phyloP scores from a whole-genome alignment of 2,113 vertebrate genomes.

The Serilophus lunatus region DNA sequence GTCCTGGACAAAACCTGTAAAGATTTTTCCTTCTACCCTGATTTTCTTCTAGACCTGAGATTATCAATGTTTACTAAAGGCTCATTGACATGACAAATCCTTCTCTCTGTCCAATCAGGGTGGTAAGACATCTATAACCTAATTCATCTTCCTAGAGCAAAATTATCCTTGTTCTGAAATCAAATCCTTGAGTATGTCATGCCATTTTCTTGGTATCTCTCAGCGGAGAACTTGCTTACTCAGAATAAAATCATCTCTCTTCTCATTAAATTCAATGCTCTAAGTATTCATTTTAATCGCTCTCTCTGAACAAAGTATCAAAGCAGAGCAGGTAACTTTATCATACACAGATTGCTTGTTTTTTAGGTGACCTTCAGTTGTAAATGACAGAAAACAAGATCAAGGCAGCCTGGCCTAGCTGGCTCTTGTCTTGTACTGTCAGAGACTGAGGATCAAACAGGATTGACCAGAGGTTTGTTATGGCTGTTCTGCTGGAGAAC shows the following conservation, averaged over 20 bases:
- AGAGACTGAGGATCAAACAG: background rate
- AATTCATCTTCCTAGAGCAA: background rate
- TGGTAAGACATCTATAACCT: background rate
- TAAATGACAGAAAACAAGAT: background rate
- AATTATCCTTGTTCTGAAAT: background rate
- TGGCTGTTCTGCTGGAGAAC: background rate
- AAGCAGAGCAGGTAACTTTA: background rate
- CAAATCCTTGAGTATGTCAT: background rate
- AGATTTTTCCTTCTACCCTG: background rate
- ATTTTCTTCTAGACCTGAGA: background rate
- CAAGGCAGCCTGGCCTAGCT: background rate
- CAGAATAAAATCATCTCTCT: background rate
- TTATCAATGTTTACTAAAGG: background rate
- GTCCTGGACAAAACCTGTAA: background rate
- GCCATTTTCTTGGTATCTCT: background rate
- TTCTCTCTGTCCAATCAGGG: background rate
- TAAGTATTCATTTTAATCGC: background rate
- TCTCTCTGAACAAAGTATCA: background rate
- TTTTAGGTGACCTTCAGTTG: background rate
- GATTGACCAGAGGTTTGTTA: background rate
- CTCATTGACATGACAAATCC: background rate
- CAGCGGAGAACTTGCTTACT: background rate
- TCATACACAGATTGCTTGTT: background rate
- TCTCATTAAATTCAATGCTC: background rate
- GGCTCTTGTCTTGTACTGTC: background rate